phyloP scores from a whole-genome alignment of 1,140 invertebrate genomes.

The Matsumurasca onukii region DNA sequence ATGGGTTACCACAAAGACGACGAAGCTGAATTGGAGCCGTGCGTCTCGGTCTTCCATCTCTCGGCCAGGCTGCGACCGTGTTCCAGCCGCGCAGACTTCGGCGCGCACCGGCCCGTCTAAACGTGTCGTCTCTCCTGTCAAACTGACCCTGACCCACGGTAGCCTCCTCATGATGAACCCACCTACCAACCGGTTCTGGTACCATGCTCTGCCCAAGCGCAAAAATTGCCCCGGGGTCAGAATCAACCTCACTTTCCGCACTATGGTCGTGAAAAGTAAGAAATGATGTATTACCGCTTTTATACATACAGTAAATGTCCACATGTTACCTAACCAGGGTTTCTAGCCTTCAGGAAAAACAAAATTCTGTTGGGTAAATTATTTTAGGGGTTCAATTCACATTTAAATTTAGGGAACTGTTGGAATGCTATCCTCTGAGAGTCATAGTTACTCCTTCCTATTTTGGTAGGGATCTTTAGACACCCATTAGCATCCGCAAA shows the following conservation, averaged over 20 bases:
- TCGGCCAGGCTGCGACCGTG: constrained; percentile 60
- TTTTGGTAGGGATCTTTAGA: too few relatives aligned
- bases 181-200: constrained; percentile 72
- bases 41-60: constrained; percentile 67
- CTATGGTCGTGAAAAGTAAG: constrained; percentile 40
- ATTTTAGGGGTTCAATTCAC: too few relatives aligned
- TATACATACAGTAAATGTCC: too few relatives aligned
- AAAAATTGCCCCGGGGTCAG: constrained; percentile 56
- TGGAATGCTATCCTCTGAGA: too few relatives aligned
- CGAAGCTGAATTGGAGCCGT: constrained; percentile 62
- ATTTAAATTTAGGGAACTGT: too few relatives aligned
- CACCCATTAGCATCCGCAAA: too few relatives aligned
- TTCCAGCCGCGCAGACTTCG: background rate
- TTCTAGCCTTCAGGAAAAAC: too few relatives aligned
- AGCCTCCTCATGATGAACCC: constrained; percentile 69
- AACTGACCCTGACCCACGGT: constrained; percentile 61
- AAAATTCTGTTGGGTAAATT: too few relatives aligned
- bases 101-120: constrained; percentile 33
- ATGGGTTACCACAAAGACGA: constrained; percentile 74
- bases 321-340: too few relatives aligned
- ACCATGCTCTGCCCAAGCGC: constrained; percentile 64
- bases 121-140: constrained; percentile 47
- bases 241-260: constrained; percentile 71
- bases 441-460: too few relatives aligned
- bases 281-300: too few relatives aligned